phyloP scores from a whole-genome alignment of 2,888 invertebrate genomes.

The Mesoligia furuncula region DNA sequence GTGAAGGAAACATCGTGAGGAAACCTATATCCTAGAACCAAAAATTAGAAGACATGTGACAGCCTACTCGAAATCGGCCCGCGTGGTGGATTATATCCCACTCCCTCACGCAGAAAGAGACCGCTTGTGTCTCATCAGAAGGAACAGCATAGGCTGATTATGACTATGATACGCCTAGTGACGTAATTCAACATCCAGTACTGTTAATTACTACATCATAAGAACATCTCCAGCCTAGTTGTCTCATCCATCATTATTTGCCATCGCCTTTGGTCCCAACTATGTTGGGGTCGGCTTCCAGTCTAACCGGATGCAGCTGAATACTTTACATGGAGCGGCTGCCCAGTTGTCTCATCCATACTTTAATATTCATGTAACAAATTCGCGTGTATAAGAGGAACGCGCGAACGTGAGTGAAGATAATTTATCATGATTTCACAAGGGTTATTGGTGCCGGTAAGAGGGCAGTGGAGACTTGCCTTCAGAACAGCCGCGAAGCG shows the following conservation, averaged over 20 bases:
- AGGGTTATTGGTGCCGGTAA: conserved; percentile 86
- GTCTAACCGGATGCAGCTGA: neutral
- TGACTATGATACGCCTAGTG: neutral
- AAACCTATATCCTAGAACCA: neutral
- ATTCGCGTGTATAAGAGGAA: conserved; percentile 78
- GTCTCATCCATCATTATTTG: conserved; percentile 70
- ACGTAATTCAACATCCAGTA: neutral
- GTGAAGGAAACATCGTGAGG: neutral
- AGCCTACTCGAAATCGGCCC: neutral
- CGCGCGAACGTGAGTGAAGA: conserved; percentile 86
- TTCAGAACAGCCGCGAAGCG: conserved; percentile 73
- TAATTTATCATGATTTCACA: conserved; percentile 90
- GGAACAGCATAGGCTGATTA: neutral
- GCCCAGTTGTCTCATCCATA: conserved; percentile 72
- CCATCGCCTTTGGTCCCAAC: neutral
- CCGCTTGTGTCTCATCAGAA: neutral
- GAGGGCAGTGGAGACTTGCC: conserved; percentile 79
- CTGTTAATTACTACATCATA: neutral
- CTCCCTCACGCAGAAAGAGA: neutral
- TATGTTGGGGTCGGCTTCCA: neutral
- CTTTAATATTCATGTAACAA: conserved; percentile 55
- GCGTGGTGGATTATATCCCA: neutral
- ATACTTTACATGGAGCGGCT: no score
- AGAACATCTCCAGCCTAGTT: conserved; percentile 19
- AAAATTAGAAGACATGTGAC: neutral